Evolutionary conservation across 2,113 vertebrate species (phyloP), one percentile per base, ranked within the genome.

Genomic region (Diphyllodes magnificus): DNA sequence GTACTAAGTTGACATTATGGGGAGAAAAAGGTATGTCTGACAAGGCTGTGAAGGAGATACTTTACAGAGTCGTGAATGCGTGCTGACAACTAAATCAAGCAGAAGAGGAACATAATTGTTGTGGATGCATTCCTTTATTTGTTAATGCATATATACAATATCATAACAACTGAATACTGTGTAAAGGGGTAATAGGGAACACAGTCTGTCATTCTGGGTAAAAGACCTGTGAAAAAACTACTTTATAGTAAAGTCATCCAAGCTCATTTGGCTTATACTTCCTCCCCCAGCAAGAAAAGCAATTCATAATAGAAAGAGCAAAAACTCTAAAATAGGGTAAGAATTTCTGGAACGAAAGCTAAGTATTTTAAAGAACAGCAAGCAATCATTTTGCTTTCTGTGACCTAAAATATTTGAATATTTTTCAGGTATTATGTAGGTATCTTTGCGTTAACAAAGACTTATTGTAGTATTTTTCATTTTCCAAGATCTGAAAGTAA

Each of bases 61-160:
- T 91, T 95, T 94, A 96, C 94, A 77, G 78, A 87, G 72, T 47
- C 53, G 0, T 97, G 94, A 97, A 95, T 94, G 91, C 86, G 37
- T 90, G 93, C 94, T 98, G 97, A 98, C 96, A 97, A 97, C 95
- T 95, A 97, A 96, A 92, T 94, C 93, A 96, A 97, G 97, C 95
- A 97, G 95, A 96, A 96, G 93, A 88, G 95, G 86, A 76, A 71
- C 64, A 39, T 92, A 96, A 96, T 96, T 91, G 95, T 96, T 97
- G 96, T 92, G 93, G 86, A 95, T 96, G 87, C 91, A 82, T 96
- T 96, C 90, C 81, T 97, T 87, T 72, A 93, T 94, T 97, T 96
- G 93, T 94, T 90, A 92, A 95, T 84, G 92, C 85, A 89, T 85
- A 92, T 93, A 95, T 95, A 89, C 96, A 94, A 77, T 96, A 91